phyloP scores from a whole-genome alignment of 53 echinoderm and acorn worm species.

The Stichopus horrens region DNA sequence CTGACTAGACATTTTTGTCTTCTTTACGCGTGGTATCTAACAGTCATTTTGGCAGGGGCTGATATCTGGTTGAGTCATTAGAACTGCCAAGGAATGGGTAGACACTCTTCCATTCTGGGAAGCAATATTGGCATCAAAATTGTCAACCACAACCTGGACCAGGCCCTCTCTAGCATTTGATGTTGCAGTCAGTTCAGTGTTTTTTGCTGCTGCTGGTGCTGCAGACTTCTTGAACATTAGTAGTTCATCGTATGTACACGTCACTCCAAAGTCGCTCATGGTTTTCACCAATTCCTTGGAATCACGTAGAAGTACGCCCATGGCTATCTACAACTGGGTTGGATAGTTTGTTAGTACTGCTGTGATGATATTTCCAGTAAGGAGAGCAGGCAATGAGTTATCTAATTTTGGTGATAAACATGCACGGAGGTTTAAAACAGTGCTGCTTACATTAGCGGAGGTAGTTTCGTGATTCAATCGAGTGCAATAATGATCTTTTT shows the following conservation, averaged over 20 bases:
- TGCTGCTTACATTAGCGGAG: slow-evolving; percentile 19
- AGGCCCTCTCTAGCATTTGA: slow-evolving; percentile 48
- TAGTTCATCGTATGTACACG: slow-evolving; percentile 64
- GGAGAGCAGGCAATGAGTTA: slow-evolving; percentile 55
- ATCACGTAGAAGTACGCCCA: slow-evolving; percentile 47
- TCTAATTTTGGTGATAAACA: slow-evolving; percentile 50
- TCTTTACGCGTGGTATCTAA: slow-evolving; percentile 47
- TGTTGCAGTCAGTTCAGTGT: slow-evolving; percentile 43
- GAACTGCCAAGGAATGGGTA: slow-evolving; percentile 48
- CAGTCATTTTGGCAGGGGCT: slow-evolving; percentile 21
- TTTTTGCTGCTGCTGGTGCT: slow-evolving; percentile 43
- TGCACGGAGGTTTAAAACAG: slow-evolving; percentile 41
- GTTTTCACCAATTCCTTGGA: slow-evolving; percentile 52
- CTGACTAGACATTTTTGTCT: slow-evolving; percentile 50
- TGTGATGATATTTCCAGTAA: slow-evolving; percentile 63
- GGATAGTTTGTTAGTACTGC: slow-evolving; percentile 47
- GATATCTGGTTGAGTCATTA: slow-evolving; percentile 32
- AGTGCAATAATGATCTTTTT: slow-evolving; percentile 31
- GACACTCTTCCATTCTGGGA: slow-evolving; percentile 57
- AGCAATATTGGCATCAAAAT: slow-evolving; percentile 70
- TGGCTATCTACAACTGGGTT: slow-evolving; percentile 50
- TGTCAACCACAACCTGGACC: slow-evolving; percentile 61
- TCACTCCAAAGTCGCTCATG: slow-evolving; percentile 56
- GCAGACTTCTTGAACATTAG: slow-evolving; percentile 59
- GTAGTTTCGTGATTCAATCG: slow-evolving; percentile 34